These are phyloP conservation scores for Stictocephala bisonia DNA, from an alignment of 2,888 invertebrate species.

Conservation along the genomic window DNA sequence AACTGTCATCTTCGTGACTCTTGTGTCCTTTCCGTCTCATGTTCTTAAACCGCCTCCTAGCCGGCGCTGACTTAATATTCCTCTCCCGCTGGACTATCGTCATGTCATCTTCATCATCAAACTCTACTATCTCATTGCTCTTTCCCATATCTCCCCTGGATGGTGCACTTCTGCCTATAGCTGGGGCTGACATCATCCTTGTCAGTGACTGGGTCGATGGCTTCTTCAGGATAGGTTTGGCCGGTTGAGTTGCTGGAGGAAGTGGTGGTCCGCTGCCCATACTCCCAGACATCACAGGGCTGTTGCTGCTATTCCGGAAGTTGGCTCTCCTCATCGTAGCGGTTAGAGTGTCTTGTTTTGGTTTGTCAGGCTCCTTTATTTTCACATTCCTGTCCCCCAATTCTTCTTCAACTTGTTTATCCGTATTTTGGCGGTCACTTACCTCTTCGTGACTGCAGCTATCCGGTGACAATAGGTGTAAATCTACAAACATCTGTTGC, in stretches of 20 bases:
- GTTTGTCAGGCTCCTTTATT: constrained; percentile 50
- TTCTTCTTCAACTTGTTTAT: not conserved
- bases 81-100: constrained; percentile 35
- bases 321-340: constrained; percentile 51
- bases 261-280: constrained; percentile 43
- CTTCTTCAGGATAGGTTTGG: constrained; percentile 26
- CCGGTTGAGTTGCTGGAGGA: constrained; percentile 14
- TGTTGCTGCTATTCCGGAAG: constrained; percentile 54
- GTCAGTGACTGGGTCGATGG: not conserved
- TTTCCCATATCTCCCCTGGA: not conserved
- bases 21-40: constrained; percentile 47
- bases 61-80: constrained; percentile 46
- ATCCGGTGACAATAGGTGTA: constrained; percentile 1
- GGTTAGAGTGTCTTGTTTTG: constrained; percentile 25
- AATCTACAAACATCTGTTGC: not conserved
- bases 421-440: no score
- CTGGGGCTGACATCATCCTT: constrained; percentile 46
- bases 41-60: constrained; percentile 49
- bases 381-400: not conserved
- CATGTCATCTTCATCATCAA: constrained; percentile 21
- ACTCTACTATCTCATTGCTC: not conserved
- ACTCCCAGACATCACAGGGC: constrained; percentile 47
- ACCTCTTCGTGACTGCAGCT: not conserved
- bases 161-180: not conserved
- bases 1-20: constrained; percentile 31